Evolutionary conservation across 2,888 invertebrate genomes (phyloP).

Genomic region (Branchellion lobata): DNA sequence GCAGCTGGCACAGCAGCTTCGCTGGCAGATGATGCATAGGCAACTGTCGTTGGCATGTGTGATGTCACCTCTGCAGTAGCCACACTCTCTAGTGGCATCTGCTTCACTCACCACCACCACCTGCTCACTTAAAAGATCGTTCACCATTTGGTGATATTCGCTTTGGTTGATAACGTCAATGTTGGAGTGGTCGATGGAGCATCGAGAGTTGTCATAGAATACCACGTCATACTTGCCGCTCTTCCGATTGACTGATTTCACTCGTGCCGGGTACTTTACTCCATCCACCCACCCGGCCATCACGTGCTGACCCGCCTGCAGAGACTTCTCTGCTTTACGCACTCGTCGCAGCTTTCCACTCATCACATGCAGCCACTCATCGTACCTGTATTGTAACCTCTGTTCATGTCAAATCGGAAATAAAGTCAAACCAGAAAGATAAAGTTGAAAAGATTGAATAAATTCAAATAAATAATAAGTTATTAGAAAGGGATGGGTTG

Average conservation of each 20-base stretch:
- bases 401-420: too few species aligned
- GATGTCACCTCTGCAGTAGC: too few species aligned
- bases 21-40: not conserved
- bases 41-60: not conserved
- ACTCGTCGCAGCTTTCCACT: not conserved
- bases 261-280: not conserved
- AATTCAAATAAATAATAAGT: too few species aligned
- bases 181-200: not conserved
- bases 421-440: too few species aligned
- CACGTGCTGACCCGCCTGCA: not conserved
- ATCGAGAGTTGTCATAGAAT: not conserved
- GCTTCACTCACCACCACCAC: not conserved
- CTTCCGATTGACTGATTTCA: not conserved
- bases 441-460: too few species aligned
- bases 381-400: constrained; percentile 7
- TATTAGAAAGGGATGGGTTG: too few species aligned
- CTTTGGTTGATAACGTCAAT: not conserved
- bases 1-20: not conserved
- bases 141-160: not conserved
- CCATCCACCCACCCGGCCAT: constrained; percentile 6
- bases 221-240: constrained; percentile 1
- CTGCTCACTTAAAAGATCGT: not conserved
- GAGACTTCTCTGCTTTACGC: not conserved
- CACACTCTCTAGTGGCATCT: too few species aligned
- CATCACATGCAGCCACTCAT: constrained; percentile 27